These are phyloP conservation scores for Pogona vitticeps DNA, from an alignment of 2,113 vertebrate genomes.

Conservation along the genomic window DNA sequence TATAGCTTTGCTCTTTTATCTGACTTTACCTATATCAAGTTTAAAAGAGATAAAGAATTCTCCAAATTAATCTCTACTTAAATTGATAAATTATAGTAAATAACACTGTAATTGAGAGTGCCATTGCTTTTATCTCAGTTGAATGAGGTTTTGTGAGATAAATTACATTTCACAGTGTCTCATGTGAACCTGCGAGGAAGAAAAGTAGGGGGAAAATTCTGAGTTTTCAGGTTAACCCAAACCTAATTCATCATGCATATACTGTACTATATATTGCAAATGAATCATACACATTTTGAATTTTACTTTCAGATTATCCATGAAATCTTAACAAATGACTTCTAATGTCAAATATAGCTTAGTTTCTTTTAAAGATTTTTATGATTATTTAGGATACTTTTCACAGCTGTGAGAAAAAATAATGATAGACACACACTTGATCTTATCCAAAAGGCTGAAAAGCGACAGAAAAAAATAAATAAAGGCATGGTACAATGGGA, in stretches of 20 bases:
- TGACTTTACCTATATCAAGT: too few species aligned
- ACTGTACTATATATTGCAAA: neutral
- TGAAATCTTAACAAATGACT: neutral
- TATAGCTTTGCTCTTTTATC: too few species aligned
- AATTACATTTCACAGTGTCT: neutral
- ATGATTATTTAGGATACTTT: neutral
- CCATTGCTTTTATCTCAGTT: neutral
- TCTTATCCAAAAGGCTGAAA: too few species aligned
- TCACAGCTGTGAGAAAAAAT: neutral
- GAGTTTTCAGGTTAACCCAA: neutral
- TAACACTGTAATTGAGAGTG: too few species aligned
- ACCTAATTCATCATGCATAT: neutral
- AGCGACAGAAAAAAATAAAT: too few species aligned
- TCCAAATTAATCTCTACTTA: neutral
- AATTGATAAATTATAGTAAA: too few species aligned
- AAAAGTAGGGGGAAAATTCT: neutral
- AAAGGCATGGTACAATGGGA: neutral
- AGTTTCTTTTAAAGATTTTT: neutral
- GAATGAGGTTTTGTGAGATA: neutral
- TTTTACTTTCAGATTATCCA: neutral
- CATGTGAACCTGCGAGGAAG: neutral
- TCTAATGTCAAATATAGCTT: neutral
- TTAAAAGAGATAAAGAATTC: too few species aligned
- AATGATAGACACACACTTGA: neutral
- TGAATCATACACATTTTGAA: neutral